Base-by-base conservation (phyloP, 1,140 invertebrate genomes). In the Drosophila littoralis region DNA sequence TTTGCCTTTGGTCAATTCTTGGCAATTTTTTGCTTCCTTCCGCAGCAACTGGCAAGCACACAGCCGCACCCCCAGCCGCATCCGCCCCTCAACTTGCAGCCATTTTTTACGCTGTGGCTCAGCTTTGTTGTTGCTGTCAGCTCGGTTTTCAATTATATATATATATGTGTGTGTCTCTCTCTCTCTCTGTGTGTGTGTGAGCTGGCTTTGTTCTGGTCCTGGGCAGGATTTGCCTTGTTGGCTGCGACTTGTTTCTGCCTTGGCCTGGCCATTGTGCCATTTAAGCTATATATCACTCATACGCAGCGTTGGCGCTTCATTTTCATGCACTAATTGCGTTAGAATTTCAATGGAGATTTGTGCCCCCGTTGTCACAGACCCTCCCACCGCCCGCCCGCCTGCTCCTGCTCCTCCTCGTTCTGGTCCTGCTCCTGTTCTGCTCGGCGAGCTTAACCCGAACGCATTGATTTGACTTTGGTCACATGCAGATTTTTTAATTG, bases 311-410 rank as follows among this genome's bases (percentile, higher is more conserved):
- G 80, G 55, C 77, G 81, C 74, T 88, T 89, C 82, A 88, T 89
- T 88, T 88, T 88, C 85, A 89, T 88, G 85, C 80, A 90, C 84
- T 90, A 88, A 88, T 88, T 88, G 83, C 77, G 83, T 84, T 88
- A 89, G 83, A 89, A 89, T 88, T 88, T 89, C 83, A 89, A 88
- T 88, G 78, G 65, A 48, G 40, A 57, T 48, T 35, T 50, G 32
- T 28, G 46, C 22, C n/a, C 6, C 15, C 17, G n/a, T 63, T 22
- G 12, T 6, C 42, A 15, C 13, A 10, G 28, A 10, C 8, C 15
- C 43, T 22, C 17, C 9, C 15, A n/a, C 13, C 35, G 35, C 32
- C 43, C 8, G 13, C 4, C 38, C 9, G n/a, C 15, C 12, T 8
- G 28, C 45, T 45, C 15, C 42, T 10, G 5, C 22, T 35, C 7